phyloP scores from a whole-genome alignment of 2,797 vertebrate genomes.

The Cryptoprocta ferox region DNA sequence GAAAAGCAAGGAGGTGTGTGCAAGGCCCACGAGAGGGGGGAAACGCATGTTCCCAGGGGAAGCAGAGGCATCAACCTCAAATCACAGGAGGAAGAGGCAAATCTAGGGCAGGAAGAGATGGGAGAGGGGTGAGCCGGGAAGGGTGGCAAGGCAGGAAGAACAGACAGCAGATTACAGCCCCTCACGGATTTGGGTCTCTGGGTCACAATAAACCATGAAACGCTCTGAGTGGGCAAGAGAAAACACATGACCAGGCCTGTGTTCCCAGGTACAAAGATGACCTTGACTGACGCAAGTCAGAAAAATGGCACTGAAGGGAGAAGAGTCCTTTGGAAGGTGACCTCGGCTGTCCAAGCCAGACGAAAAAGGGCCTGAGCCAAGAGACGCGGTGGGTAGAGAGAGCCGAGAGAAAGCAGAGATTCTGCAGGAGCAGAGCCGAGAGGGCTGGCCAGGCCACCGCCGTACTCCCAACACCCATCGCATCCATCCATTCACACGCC shows the following conservation, averaged over 20 bases:
- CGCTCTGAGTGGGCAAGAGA: neutral
- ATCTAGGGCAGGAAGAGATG: neutral
- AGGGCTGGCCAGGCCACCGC: accelerated
- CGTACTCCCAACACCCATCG: accelerated
- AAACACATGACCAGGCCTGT: neutral
- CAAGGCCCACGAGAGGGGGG: neutral
- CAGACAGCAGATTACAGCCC: neutral
- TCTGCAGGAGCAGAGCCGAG: neutral
- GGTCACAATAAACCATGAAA: neutral
- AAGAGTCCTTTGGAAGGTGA: neutral
- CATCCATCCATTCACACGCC: accelerated
- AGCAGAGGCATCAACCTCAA: neutral
- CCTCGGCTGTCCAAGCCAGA: neutral
- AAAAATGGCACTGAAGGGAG: neutral
- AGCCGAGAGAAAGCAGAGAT: neutral
- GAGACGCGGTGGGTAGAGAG: neutral
- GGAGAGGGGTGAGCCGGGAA: accelerated
- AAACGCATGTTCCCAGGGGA: neutral
- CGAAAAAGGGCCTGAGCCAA: neutral
- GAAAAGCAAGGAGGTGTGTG: neutral
- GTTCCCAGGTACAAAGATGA: neutral
- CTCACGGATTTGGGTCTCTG: neutral
- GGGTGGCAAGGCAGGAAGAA: neutral
- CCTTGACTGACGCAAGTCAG: neutral
- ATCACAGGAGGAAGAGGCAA: neutral